Percentiles rank a stretch among this genome's conserved stretches.
These are phyloP conservation scores for Aphelinus atriplicis DNA, from an alignment of 1,140 invertebrate species.

Conservation along the genomic window DNA sequence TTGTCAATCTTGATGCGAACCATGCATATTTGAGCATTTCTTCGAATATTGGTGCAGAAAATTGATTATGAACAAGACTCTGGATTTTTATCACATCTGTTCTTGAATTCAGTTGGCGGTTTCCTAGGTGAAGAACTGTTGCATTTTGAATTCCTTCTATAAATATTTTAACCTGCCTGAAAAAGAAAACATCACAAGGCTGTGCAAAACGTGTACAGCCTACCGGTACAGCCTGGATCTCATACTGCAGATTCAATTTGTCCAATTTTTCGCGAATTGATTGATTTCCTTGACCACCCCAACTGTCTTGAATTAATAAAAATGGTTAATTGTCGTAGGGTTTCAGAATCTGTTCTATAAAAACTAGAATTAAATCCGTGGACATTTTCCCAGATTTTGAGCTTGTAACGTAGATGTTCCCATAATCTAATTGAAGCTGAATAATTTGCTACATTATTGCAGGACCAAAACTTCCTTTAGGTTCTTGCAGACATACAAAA, in stretches of 20 bases:
- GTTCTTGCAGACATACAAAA: slow-evolving; percentile 4
- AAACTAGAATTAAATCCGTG: too few relatives aligned
- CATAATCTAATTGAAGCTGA: background rate
- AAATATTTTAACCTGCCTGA: slow-evolving; percentile 46
- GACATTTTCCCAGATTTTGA: background rate
- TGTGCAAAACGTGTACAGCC: slow-evolving; percentile 43
- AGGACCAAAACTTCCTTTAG: background rate
- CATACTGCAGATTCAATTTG: slow-evolving; percentile 28
- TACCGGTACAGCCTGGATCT: slow-evolving; percentile 44
- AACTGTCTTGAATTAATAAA: slow-evolving; percentile 43
- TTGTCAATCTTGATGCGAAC: background rate
- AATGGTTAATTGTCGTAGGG: too few relatives aligned
- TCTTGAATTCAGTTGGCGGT: background rate
- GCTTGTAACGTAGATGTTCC: background rate
- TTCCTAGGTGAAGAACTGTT: slow-evolving; percentile 12
- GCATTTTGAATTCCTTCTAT: slow-evolving; percentile 37
- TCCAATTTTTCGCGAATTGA: slow-evolving; percentile 33
- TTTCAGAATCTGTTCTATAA: too few relatives aligned
- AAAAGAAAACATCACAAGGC: slow-evolving; percentile 47
- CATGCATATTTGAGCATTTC: background rate
- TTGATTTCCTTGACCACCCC: slow-evolving; percentile 37
- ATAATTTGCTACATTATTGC: background rate
- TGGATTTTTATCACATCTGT: slow-evolving; percentile 1
- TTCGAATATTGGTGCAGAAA: background rate
- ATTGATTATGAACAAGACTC: background rate